These are phyloP conservation scores for Drosophila nannoptera DNA, from an alignment of 1,140 invertebrate genomes.

Conservation along the genomic window DNA sequence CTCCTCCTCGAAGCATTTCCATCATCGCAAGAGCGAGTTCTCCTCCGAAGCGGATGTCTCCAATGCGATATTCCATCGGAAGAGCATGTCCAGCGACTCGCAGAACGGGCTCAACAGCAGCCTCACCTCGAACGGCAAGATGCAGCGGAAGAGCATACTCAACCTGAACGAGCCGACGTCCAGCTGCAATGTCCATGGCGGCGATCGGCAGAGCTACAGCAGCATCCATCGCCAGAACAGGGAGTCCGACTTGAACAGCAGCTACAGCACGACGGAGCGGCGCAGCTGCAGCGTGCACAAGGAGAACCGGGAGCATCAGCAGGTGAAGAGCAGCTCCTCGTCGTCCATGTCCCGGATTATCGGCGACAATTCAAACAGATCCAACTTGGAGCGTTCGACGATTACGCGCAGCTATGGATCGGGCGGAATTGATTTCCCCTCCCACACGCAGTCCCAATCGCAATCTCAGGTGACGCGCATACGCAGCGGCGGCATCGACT, in stretches of 20 bases:
- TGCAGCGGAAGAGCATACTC: conserved; percentile 88
- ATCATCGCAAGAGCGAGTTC: conserved; percentile 86
- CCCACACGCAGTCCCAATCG: conserved; percentile 82
- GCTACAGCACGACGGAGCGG: conserved; percentile 80
- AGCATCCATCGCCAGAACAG: conserved; percentile 84
- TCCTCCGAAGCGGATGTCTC: conserved; percentile 85
- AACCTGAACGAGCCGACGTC: conserved; percentile 86
- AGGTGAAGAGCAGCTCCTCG: conserved; percentile 41
- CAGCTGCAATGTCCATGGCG: conserved; percentile 43
- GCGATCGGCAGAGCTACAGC: conserved; percentile 86
- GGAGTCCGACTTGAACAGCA: conserved; percentile 76
- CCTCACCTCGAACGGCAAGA: conserved; percentile 87
- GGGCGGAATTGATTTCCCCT: conserved; percentile 83
- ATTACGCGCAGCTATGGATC: conserved; percentile 83
- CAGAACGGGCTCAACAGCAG: conserved; percentile 79
- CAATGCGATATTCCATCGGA: conserved; percentile 88
- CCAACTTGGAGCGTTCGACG: conserved; percentile 81
- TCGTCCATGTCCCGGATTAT: conserved; percentile 66
- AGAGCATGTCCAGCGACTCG: conserved; percentile 79
- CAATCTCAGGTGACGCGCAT: conserved; percentile 60
- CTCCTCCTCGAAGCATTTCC: conserved; percentile 66
- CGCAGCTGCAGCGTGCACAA: conserved; percentile 85
- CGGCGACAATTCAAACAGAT: conserved; percentile 46
- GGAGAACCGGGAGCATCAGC: conserved; percentile 78
- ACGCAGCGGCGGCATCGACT: conserved; percentile 59